Evolutionary conservation across 1,140 invertebrate genomes (phyloP).

Genomic region (Microplitis demolitor): DNA sequence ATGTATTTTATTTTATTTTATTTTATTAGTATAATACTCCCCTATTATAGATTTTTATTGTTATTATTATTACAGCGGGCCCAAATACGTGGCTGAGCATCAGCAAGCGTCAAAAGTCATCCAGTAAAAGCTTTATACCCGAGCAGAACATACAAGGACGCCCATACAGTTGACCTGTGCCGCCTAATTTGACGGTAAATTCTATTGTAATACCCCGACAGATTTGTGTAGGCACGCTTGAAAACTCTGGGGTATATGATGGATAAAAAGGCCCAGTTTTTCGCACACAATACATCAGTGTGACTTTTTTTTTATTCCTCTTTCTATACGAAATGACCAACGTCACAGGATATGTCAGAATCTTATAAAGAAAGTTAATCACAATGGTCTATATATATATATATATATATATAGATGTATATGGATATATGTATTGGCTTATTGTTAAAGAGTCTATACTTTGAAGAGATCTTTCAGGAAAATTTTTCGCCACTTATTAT

Average conservation of each 20-base stretch:
- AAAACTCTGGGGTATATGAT: constrained; percentile 24
- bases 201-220: constrained; percentile 39
- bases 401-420: too few relatives aligned
- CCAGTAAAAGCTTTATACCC: too few relatives aligned
- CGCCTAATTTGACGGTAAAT: constrained; percentile 51
- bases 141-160: constrained; percentile 27
- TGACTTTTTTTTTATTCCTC: background rate
- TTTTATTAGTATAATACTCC: background rate
- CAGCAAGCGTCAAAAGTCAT: too few relatives aligned
- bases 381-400: too few relatives aligned
- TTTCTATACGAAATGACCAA: background rate
- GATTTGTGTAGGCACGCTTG: constrained; percentile 35
- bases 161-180: constrained; percentile 51
- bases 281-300: background rate
- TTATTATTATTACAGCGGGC: background rate
- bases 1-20: too few relatives aligned
- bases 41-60: background rate
- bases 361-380: background rate
- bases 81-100: too few relatives aligned
- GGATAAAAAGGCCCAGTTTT: constrained; percentile 12
- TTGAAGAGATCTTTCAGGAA: too few relatives aligned
- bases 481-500: too few relatives aligned
- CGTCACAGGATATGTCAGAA: background rate
- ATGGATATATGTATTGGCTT: too few relatives aligned
- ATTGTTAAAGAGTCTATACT: too few relatives aligned